phyloP scores from a whole-genome alignment of 2,888 invertebrate genomes.

The Homarus gammarus region DNA sequence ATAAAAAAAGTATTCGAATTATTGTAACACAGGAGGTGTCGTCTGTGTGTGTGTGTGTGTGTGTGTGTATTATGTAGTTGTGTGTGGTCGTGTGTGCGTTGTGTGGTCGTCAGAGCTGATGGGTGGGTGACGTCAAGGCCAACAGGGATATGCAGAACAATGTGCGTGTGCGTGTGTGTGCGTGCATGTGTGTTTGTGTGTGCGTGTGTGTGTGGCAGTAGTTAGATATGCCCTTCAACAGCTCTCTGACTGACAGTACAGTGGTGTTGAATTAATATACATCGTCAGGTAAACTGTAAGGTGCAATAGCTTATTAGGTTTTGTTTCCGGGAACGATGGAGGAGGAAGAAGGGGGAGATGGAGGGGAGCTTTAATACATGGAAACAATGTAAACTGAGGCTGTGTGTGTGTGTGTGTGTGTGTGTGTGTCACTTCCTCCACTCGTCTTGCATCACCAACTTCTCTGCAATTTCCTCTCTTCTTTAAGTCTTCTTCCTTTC shows the following conservation, averaged over 20 bases:
- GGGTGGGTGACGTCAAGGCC: background rate
- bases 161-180: background rate
- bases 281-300: too few species aligned
- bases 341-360: too few species aligned
- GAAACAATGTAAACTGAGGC: too few species aligned
- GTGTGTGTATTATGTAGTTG: slow-evolving; percentile 10
- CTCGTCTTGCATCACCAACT: background rate
- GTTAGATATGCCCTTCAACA: too few species aligned
- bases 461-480: background rate
- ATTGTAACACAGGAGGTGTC: too few species aligned
- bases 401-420: background rate
- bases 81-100: background rate
- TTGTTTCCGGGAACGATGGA: too few species aligned
- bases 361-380: too few species aligned
- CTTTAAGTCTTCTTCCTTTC: background rate
- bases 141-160: background rate
- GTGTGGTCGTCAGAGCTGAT: background rate
- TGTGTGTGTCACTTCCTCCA: slow-evolving; percentile 25
- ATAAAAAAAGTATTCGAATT: too few species aligned
- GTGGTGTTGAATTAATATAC: too few species aligned
- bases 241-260: too few species aligned
- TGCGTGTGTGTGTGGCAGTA: background rate
- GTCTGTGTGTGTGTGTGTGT: slow-evolving; percentile 33
- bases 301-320: too few species aligned
- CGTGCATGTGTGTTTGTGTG: background rate